Base-by-base conservation (phyloP, 2,113 vertebrate genomes). In the Pseudopodoces humilis region DNA sequence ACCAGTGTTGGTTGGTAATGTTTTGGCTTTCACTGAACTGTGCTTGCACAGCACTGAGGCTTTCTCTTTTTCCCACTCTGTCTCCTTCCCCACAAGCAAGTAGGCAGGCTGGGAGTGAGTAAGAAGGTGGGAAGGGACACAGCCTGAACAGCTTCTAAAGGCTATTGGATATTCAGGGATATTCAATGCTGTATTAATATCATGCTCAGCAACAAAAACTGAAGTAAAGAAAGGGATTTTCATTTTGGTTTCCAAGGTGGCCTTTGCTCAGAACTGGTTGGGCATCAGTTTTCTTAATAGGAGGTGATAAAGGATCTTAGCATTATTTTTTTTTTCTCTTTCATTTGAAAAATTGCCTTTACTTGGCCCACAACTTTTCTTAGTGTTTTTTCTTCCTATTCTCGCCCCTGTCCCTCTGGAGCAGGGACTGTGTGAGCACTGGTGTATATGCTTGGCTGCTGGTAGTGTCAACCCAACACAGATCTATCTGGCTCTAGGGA, bases 161-260 rank as follows among this genome's bases (percentile, higher is more conserved):
- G 15, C 10, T 79, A 39, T 39, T 39, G 39, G 39, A 39, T 39
- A 12, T 39, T 39, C 39, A 33, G 28, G 13, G 17, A 15, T 47
- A 22, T 18, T 53, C 53, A 53, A 4, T 58, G 3, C 2, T 1
- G 1, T 43, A 20, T 23, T 71, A 79, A 55, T 2, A 1, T 27
- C 7, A 22, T 37, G 20, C 6, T 86, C 30, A 63, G 13, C 33
- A 71, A 59, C 22, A 83, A 52, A 76, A 76, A n/a, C 1, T 63
- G 28, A 71, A 14, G 6, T 33, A 52, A 81, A 77, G 8, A 37
- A 37, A 41, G 3, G 10, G 11, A 47, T 69, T 88, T 86, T 58
- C 0, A 1, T 31, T 91, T 65, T 62, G 60, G 4, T 23, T 84
- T 69, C 44, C 5, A 56, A 41, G 8, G 9, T 21, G 8, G 4